Conservation (phyloP, 2,113 vertebrate genomes). For the Patagioenas fasciata region DNA sequence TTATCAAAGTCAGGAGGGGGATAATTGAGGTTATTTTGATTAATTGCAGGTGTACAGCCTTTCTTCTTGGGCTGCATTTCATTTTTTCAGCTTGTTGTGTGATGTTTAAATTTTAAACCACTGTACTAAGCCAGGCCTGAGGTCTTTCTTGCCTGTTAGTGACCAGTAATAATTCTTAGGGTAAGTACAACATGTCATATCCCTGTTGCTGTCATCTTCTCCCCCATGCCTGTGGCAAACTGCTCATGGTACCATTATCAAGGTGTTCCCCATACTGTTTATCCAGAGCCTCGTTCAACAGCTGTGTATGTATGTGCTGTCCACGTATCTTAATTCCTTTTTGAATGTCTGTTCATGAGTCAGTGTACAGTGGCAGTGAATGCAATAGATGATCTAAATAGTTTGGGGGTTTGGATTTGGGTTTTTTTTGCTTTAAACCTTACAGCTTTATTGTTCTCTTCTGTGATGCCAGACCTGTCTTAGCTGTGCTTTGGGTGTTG, state of each 20-base stretch:
- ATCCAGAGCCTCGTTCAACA: not conserved
- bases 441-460: too few species aligned
- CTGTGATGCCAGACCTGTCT: not conserved
- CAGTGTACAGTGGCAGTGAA: not conserved
- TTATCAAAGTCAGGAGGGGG: not conserved
- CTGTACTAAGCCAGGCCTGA: not conserved
- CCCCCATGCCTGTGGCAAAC: not conserved
- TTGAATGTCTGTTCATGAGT: not conserved
- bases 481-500: accelerated
- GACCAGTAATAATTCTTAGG: too few species aligned
- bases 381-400: not conserved
- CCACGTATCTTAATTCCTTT: accelerated
- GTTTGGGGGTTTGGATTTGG: too few species aligned
- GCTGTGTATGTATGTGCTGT: not conserved
- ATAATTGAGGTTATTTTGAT: not conserved
- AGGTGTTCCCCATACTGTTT: not conserved
- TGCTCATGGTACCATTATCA: accelerated
- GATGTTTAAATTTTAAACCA: not conserved
- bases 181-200: too few species aligned
- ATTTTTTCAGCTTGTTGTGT: not conserved
- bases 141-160: too few species aligned
- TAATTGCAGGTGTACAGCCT: not conserved
- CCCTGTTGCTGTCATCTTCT: accelerated
- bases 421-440: not conserved
- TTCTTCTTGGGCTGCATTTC: not conserved